A percentile compares a stretch with the other conserved stretches of the same genome.
phyloP scores from a whole-genome alignment of 2,113 vertebrate species.

The Picathartes gymnocephalus region DNA sequence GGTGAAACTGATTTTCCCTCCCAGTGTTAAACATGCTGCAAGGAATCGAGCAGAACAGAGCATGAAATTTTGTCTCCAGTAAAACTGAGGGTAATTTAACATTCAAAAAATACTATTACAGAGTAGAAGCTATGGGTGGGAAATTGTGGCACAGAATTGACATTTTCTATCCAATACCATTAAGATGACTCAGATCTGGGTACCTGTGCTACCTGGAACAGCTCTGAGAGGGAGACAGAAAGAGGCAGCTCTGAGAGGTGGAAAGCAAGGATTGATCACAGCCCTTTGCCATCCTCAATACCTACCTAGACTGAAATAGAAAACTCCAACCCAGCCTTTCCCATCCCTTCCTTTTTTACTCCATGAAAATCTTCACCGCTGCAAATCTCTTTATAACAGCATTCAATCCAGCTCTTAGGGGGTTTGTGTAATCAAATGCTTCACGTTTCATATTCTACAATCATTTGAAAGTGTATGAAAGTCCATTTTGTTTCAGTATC shows the following conservation, averaged over 20 bases:
- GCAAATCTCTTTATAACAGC: neutral
- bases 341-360: neutral
- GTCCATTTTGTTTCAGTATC: neutral
- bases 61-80: neutral
- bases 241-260: neutral
- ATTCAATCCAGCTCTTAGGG: neutral
- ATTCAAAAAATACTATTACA: neutral
- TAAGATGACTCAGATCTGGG: neutral
- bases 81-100: neutral
- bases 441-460: neutral
- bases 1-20: neutral
- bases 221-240: neutral
- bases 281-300: accelerated
- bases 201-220: neutral
- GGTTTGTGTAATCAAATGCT: neutral
- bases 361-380: neutral
- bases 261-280: neutral
- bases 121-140: neutral
- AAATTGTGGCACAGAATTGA: neutral
- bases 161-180: neutral
- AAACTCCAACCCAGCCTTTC: neutral
- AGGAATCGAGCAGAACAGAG: neutral
- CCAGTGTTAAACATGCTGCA: neutral
- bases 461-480: neutral
- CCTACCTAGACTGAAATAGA: neutral